Percentiles rank a stretch among this genome's conserved stretches.
phyloP scores from a whole-genome alignment of 2,113 vertebrate genomes.

The Sminthopsis crassicaudata region DNA sequence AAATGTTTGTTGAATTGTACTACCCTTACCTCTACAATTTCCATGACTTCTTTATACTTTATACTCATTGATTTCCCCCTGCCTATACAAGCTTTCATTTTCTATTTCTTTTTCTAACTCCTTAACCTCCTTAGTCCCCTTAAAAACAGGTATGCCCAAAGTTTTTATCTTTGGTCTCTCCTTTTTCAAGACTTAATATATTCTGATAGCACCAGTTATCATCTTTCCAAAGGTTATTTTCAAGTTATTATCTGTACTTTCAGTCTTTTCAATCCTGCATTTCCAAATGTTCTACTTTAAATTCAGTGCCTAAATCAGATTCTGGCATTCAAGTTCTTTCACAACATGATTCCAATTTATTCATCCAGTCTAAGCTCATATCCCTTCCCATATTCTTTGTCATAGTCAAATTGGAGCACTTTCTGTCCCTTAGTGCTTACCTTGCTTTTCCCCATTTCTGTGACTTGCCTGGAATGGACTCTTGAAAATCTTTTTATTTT shows the following conservation, averaged over 20 bases:
- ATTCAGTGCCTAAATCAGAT: not conserved
- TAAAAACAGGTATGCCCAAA: not conserved
- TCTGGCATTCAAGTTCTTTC: not conserved
- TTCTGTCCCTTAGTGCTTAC: not conserved
- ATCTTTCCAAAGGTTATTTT: not conserved
- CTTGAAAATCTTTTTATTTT: not conserved
- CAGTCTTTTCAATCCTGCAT: not conserved
- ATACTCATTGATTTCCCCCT: not conserved
- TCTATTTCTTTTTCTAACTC: not conserved
- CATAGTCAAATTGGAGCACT: not conserved
- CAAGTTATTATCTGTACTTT: not conserved
- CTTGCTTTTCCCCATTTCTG: not conserved
- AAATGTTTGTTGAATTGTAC: not conserved
- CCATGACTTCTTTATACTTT: not conserved
- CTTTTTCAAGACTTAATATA: not conserved
- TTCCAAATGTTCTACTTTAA: not conserved
- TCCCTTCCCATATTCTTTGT: not conserved
- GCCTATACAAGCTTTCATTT: not conserved
- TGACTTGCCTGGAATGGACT: not conserved
- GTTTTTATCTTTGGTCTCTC: not conserved
- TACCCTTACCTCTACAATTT: not conserved
- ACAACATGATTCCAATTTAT: not conserved
- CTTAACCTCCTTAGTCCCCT: not conserved
- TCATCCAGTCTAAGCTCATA: not conserved
- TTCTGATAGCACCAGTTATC: not conserved